A percentile compares a stretch with the other conserved stretches of the same genome.
Conservation (phyloP, 2,888 invertebrate species). For the Leucozona laternaria region DNA sequence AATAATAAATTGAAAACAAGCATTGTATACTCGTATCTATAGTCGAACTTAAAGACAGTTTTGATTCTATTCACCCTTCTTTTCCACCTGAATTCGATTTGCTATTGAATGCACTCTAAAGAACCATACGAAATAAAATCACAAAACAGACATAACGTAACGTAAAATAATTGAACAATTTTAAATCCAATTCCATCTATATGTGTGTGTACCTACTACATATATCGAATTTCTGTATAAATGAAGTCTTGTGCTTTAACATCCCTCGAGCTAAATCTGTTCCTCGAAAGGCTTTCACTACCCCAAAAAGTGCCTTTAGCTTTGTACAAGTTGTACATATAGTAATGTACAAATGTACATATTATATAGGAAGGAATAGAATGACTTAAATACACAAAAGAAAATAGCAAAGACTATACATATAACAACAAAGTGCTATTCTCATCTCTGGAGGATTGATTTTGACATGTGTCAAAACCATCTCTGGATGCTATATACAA, state of each 20-base stretch:
- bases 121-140: neutral
- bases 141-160: neutral
- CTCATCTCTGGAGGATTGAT: slow-evolving; percentile 14
- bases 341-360: too few species aligned
- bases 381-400: slow-evolving; percentile 7
- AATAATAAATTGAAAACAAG: neutral
- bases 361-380: neutral
- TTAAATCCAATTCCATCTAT: neutral
- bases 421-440: slow-evolving; percentile 28
- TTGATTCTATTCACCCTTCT: neutral
- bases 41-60: neutral
- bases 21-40: too few species aligned
- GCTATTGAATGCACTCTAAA: neutral
- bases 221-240: neutral
- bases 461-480: slow-evolving; percentile 30
- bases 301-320: neutral
- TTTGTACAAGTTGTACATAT: neutral
- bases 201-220: neutral
- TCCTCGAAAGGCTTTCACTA: neutral
- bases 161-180: slow-evolving; percentile 5
- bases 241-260: neutral
- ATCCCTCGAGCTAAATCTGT: neutral
- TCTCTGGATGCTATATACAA: neutral
- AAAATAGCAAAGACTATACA: slow-evolving; percentile 1
- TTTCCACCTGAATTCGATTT: neutral